Evolutionary conservation across 2,888 invertebrate genomes (phyloP).

Genomic region (Drosophila austrosaltans): DNA sequence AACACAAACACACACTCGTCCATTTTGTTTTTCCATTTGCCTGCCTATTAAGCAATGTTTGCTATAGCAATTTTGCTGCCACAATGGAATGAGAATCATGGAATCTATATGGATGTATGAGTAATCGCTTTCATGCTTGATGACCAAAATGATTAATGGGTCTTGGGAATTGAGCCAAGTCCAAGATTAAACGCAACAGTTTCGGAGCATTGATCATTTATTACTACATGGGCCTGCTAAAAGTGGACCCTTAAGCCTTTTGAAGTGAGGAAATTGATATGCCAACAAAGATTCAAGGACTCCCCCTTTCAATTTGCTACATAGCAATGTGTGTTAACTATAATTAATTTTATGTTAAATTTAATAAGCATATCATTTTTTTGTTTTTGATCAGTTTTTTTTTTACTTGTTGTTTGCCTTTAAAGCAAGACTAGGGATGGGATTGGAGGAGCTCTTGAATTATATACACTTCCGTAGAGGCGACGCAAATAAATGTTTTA

Average conservation of each 20-base stretch:
- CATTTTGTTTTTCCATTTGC: slow-evolving; percentile 60
- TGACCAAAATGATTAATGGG: slow-evolving; percentile 73
- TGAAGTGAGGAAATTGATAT: slow-evolving; percentile 15
- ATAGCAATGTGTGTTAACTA: not conserved
- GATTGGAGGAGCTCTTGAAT: slow-evolving; percentile 14
- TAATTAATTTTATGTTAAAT: slow-evolving; percentile 4
- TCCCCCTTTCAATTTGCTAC: not conserved
- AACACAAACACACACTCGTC: slow-evolving; percentile 17
- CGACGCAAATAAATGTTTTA: slow-evolving; percentile 66
- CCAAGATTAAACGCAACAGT: slow-evolving; percentile 77
- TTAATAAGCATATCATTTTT: not conserved
- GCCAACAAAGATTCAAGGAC: not conserved
- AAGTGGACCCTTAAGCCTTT: slow-evolving; percentile 38
- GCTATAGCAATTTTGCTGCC: slow-evolving; percentile 46
- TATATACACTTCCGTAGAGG: slow-evolving; percentile 32
- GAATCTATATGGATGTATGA: slow-evolving; percentile 66
- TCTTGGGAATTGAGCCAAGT: slow-evolving; percentile 63
- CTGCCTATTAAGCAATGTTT: slow-evolving; percentile 70
- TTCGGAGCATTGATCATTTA: slow-evolving; percentile 73
- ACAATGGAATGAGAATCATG: slow-evolving; percentile 16
- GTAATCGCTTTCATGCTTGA: slow-evolving; percentile 76
- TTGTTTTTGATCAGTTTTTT: no score
- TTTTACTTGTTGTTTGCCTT: not conserved
- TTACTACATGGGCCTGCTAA: slow-evolving; percentile 50
- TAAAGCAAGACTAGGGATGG: slow-evolving; percentile 1